Base-by-base conservation (phyloP, 2,888 invertebrate genomes). In the Podotricha telesiphe region DNA sequence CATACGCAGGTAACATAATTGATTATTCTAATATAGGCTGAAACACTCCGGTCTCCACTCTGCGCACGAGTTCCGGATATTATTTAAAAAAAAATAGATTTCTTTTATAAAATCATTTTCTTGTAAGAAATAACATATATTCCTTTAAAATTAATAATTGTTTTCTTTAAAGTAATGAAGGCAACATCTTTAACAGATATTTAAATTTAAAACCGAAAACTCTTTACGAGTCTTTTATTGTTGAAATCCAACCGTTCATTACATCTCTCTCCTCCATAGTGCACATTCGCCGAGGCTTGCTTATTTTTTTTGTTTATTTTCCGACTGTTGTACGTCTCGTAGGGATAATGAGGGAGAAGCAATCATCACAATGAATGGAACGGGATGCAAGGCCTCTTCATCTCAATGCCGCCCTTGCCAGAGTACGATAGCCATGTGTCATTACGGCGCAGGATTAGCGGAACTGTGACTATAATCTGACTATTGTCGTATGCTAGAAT, bases 311-410 rank as follows among this genome's bases (percentile, higher is more conserved):
- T 76, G 74, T 72, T 73, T 73, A 67, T 72, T 67, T 64, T 71
- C 73, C 70, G 72, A 71, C 70, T 72, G 74, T 72, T 71, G 71
- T 73, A 73, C 56, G 70, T 72, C 73, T 72, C 74, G 75, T 78
- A 76, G 73, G 82, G 83, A 82, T 87, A 88, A 88, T 88, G 89
- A 89, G 87, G 83, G 84, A 79, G 78, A 82, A 83, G 89, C 89
- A 91, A 89, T 90, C 88, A 88, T 86, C 88, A 89, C 89, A 90
- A 91, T 91, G 90, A 91, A 91, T 89, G 82, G 87, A 75, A 73
- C 80, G 79, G 80, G 80, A 79, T 78, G 76, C 74, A 78, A 81
- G 80, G 73, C 82, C 83, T 74, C 80, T n/a, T 80, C 78, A 79
- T 79, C 81, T 89, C 86, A 88, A 87, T 86, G 83, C 83, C 78